Conservation (phyloP, 2,888 invertebrate species). For the Ectropis crepuscularia region DNA sequence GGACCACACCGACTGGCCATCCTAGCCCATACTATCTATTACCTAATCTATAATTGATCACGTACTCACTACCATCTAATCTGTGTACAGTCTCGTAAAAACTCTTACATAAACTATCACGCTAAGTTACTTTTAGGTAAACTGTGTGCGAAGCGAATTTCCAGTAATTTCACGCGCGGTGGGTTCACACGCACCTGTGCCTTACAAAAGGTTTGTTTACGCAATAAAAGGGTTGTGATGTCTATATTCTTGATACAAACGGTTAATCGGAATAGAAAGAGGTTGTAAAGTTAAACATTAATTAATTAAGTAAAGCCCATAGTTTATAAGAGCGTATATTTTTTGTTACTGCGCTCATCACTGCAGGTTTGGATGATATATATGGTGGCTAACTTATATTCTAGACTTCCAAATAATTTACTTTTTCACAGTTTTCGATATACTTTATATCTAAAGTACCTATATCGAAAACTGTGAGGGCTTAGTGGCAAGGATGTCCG, state of each 20-base stretch:
- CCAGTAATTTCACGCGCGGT: conserved; percentile 80
- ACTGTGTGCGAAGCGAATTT: conserved; percentile 62
- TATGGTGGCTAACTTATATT: too few relatives aligned
- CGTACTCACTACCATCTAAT: conserved; percentile 3
- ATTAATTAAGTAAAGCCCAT: background rate
- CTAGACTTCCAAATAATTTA: too few relatives aligned
- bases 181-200: conserved; percentile 78
- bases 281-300: conserved; percentile 9
- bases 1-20: conserved; percentile 73
- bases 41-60: background rate
- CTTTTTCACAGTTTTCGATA: too few relatives aligned
- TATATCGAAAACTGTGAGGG: too few relatives aligned
- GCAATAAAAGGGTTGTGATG: conserved; percentile 57
- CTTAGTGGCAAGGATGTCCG: too few relatives aligned
- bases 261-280: conserved; percentile 27
- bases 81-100: conserved; percentile 7
- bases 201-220: conserved; percentile 65
- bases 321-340: background rate
- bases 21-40: background rate
- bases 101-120: conserved; percentile 1
- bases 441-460: too few relatives aligned
- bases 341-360: too few relatives aligned
- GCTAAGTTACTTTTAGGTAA: conserved; percentile 16
- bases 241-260: conserved; percentile 40
- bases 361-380: too few relatives aligned